Evolutionary conservation across 1,140 invertebrate genomes (phyloP).

Genomic region (Pollicipes pollicipes): DNA sequence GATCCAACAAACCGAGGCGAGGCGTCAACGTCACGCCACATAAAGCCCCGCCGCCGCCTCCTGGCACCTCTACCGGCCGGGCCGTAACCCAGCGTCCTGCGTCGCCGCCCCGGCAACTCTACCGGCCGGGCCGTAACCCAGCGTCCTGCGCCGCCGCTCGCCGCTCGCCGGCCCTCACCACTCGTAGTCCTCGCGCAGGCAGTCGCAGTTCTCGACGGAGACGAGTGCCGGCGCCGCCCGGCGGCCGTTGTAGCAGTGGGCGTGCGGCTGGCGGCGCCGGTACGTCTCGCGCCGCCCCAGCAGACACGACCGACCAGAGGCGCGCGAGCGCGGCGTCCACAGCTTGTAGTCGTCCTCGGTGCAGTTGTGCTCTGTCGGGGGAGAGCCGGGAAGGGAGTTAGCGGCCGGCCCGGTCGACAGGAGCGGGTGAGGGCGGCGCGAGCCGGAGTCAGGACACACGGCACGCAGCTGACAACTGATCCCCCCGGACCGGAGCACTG

Average conservation of each 20-base stretch:
- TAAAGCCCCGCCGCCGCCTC: no score
- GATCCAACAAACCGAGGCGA: no score
- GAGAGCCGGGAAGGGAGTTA: conserved; percentile 81
- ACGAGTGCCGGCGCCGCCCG: conserved; percentile 46
- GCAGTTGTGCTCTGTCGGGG: conserved; percentile 77
- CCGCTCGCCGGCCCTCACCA: conserved; percentile 34
- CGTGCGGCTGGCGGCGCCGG: conserved; percentile 45
- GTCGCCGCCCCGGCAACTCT: no score
- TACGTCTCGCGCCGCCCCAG: conserved; percentile 56
- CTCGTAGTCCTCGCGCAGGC: conserved; percentile 61
- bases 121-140: no score
- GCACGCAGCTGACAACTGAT: no score
- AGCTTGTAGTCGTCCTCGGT: conserved; percentile 60
- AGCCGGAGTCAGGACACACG: conserved; percentile 44
- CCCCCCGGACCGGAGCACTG: no score
- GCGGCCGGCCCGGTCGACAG: no score
- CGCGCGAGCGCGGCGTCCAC: conserved; percentile 53
- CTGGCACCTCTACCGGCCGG: no score
- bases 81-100: no score
- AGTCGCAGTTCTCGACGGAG: conserved; percentile 50
- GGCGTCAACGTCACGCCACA: no score
- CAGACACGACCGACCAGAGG: conserved; percentile 40
- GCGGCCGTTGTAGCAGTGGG: conserved; percentile 60
- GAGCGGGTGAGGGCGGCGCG: conserved; percentile 76
- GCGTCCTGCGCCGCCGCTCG: conserved; percentile 24